Percentiles rank a stretch among this genome's conserved stretches.
phyloP scores from a whole-genome alignment of 2,113 vertebrate species.

The Mobula birostris region DNA sequence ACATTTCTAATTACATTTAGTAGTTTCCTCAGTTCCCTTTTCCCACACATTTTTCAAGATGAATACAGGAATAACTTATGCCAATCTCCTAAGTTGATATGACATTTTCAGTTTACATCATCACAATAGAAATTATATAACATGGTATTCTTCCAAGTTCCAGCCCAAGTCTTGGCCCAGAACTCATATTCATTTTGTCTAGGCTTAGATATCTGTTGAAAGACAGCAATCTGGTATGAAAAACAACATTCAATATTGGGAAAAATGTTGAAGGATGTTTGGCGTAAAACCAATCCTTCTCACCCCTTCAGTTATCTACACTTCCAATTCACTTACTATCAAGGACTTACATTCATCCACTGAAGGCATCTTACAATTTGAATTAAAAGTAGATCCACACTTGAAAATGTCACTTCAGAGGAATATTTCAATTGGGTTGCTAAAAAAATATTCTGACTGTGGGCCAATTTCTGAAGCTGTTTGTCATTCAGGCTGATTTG shows the following conservation, averaged over 20 bases:
- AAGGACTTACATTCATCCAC: neutral
- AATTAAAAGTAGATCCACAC: neutral
- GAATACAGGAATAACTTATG: neutral
- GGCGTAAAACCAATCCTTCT: neutral
- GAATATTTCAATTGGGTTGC: neutral
- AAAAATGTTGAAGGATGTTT: neutral
- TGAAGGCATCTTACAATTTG: neutral
- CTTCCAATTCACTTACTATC: conserved; percentile 1
- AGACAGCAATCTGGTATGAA: neutral
- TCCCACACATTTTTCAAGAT: neutral
- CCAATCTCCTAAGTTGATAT: neutral
- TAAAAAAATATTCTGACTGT: neutral
- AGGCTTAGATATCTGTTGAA: neutral
- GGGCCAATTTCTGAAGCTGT: neutral
- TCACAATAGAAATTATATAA: neutral
- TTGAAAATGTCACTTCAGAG: neutral
- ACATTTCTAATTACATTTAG: neutral
- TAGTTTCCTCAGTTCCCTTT: neutral
- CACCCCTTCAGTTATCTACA: neutral
- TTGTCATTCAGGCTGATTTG: neutral
- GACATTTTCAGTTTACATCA: conserved; percentile 9
- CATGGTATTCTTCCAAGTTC: neutral
- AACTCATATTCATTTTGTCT: neutral
- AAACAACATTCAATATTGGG: neutral
- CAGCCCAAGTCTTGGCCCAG: neutral